Percentiles rank a stretch among this genome's conserved stretches.
Evolutionary conservation across 1,140 invertebrate genomes (phyloP).

Genomic region (Dendrolimus punctatus): DNA sequence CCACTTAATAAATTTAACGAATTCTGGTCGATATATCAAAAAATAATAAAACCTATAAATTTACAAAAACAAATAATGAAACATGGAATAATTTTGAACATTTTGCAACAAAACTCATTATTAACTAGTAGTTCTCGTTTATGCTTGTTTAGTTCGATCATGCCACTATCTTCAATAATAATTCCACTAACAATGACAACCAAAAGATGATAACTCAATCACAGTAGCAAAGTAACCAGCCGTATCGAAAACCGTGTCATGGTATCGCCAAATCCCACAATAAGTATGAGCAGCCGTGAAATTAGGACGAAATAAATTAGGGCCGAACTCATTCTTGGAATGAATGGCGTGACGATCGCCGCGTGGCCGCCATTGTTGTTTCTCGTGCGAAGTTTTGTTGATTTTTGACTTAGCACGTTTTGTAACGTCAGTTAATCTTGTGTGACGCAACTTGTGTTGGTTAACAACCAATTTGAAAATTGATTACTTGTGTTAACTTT

Average conservation of each 20-base stretch:
- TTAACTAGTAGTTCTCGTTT: too few relatives aligned
- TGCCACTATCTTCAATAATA: too few relatives aligned
- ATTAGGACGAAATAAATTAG: constrained; percentile 56
- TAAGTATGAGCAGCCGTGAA: constrained; percentile 57
- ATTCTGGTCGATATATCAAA: too few relatives aligned
- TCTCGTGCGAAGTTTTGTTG: constrained; percentile 51
- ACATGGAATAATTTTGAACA: too few relatives aligned
- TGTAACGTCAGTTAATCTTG: constrained; percentile 33
- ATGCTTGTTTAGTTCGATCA: too few relatives aligned
- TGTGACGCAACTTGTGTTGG: constrained; percentile 26
- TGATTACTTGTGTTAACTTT: constrained; percentile 1
- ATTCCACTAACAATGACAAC: too few relatives aligned
- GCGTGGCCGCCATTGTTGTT: constrained; percentile 48
- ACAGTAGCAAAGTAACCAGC: constrained; percentile 30
- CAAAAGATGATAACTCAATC: constrained; percentile 47
- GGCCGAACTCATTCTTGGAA: constrained; percentile 38
- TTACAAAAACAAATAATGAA: too few relatives aligned
- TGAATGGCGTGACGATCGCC: constrained; percentile 42
- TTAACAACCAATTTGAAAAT: too few relatives aligned
- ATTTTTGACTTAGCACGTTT: constrained; percentile 30
- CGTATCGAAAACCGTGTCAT: constrained; percentile 58
- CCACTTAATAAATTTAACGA: too few relatives aligned
- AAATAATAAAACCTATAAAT: too few relatives aligned
- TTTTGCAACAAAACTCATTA: too few relatives aligned
- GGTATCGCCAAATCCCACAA: constrained; percentile 55